phyloP scores from a whole-genome alignment of 2,888 invertebrate species.

The Hyles lineata region DNA sequence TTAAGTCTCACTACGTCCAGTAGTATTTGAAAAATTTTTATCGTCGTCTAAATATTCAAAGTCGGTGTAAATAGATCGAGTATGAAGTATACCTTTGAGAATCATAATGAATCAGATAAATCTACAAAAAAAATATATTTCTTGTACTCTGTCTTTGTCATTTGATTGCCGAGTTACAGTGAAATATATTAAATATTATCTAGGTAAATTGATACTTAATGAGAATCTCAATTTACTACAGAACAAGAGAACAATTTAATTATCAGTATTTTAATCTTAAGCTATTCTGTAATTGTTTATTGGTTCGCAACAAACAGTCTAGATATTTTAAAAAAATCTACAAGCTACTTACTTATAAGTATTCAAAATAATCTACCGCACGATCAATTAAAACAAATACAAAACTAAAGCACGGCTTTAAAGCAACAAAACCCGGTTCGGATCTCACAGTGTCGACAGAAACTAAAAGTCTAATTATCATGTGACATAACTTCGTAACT shows the following conservation, averaged over 20 bases:
- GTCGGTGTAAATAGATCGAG: too few relatives aligned
- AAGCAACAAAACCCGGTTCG: neutral
- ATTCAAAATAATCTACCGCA: neutral
- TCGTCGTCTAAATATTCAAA: too few relatives aligned
- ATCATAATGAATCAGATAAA: too few relatives aligned
- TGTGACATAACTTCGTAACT: conserved; percentile 19
- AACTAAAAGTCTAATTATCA: conserved; percentile 25
- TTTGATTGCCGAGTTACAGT: neutral
- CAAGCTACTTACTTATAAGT: neutral
- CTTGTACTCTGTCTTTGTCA: neutral
- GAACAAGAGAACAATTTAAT: neutral
- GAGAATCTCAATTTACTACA: neutral
- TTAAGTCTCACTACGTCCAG: too few relatives aligned
- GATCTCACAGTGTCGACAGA: neutral
- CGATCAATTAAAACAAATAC: neutral
- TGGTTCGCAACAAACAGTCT: too few relatives aligned
- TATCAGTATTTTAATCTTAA: neutral
- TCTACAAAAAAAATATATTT: neutral
- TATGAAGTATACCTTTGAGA: too few relatives aligned
- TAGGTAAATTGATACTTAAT: neutral
- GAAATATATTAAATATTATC: too few relatives aligned
- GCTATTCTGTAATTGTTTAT: neutral
- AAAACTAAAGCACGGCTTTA: neutral
- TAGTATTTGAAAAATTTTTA: too few relatives aligned
- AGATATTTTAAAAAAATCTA: too few relatives aligned